Evolutionary conservation across 2,113 vertebrate genomes (phyloP), one percentile per base, ranked within the genome.

Genomic region (Chrysemys picta): DNA sequence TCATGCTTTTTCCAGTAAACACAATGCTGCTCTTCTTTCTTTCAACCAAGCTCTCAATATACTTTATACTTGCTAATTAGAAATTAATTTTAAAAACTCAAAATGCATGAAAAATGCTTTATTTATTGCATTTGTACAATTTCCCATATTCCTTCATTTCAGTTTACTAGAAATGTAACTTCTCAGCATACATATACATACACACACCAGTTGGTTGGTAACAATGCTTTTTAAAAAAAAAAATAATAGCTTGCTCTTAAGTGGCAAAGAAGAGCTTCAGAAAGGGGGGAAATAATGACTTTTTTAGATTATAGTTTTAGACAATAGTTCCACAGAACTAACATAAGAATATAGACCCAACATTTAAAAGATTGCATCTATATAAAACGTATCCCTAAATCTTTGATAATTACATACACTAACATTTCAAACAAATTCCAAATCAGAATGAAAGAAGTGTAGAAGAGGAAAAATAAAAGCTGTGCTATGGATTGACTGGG

Each of bases 361-460:
- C 82, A 91, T 87, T 83, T 54, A 82, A 95, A 95, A 93, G 89
- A 86, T 88, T 53, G 5, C 50, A 53, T 50, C 86, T 91, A 90
- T 97, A 88, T 89, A 88, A 95, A 96, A 96, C 91, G 47, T 82
- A 85, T 84, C 84, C 54, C 92, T 93, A 92, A 85, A 83, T 91
- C 82, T 80, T 96, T 21, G 92, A 93, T 47, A 78, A 78, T 47
- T 47, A 47, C 6, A 13, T 13, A 27, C 7, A 75, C 54, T 76
- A 59, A 82, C 69, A 54, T 42, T 79, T 94, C 56, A 91, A 92
- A 93, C 56, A 93, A 31, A 88, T 29, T 80, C 95, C 82, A 85
- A 56, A 96, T 93, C 94, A 95, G 96, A 93, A 94, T 91, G 89
- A 91, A 90, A 96, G 81, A 95, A 95, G 62, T 75, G 88, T 62